Evolutionary conservation across 2,888 invertebrate genomes (phyloP), one percentile per base, ranked within the genome.

Genomic region (Eugnorisma glareosa): DNA sequence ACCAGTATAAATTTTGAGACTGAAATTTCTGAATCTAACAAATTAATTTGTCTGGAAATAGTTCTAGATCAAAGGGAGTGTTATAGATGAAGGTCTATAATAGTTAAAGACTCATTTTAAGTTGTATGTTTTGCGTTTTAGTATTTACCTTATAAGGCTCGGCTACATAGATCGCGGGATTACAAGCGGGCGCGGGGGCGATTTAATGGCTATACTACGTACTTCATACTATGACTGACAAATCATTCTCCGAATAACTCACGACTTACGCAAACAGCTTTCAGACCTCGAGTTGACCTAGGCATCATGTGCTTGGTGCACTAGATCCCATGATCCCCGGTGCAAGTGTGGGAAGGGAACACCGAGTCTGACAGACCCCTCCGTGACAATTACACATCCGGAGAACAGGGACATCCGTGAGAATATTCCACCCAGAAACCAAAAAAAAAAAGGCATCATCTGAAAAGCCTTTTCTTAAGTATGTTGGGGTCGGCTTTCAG

Each of bases 101-200:
- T 40, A 64, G 15, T 51, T 67, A 24, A 15, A 68, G 10, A 18
- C 10, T 35, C 1, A 51, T n/a, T 51, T 10, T 51, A 7, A 31
- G 28, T 45, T 67, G 21, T 68, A 48, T 67, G 18, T 67, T 51
- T 67, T 48, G 35, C 51, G 10, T 48, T 67, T 35, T 35, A 48
- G 67, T 67, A 35, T 51, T 51, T 54, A 54, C 37, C 10, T 51
- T 40, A 4, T 31, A 73, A 40, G 54, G n/a, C 54, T 72, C 40
- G 18, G 73, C 18, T 72, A 15, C n/a, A n/a, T 35, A n/a, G 54
- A n/a, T 13, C 31, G 73, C 71, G 40, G 40, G 11, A 6, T 31
- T 1, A 63, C 5, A 5, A 67, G 45, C 35, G 15, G 7, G 45
- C 1, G 24, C 13, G 13, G 18, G 2, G 18, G 40, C 73, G 35